Conservation (phyloP, 2,888 invertebrate species). For the Proisotoma minuta region DNA sequence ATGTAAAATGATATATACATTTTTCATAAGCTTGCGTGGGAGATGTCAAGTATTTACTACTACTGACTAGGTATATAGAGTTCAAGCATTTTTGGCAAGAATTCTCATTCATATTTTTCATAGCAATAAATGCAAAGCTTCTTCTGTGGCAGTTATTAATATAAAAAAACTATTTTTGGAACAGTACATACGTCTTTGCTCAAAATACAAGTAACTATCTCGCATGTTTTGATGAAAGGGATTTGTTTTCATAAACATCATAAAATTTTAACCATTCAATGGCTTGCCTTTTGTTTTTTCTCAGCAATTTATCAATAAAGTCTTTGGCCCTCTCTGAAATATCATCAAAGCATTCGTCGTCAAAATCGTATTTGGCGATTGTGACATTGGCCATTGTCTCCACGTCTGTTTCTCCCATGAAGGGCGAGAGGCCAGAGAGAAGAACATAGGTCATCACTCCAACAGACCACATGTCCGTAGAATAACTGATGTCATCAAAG, state of each 20-base stretch:
- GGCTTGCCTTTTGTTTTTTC: constrained; percentile 84
- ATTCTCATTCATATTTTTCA: too few species aligned
- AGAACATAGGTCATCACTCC: constrained; percentile 46
- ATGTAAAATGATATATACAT: too few species aligned
- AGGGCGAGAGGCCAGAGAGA: constrained; percentile 91
- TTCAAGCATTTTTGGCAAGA: not conserved
- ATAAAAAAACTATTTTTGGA: too few species aligned
- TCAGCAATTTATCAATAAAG: constrained; percentile 84
- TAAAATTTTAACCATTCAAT: too few species aligned
- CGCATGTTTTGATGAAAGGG: too few species aligned
- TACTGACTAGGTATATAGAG: not conserved
- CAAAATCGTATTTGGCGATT: constrained; percentile 93
- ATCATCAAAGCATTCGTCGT: constrained; percentile 91
- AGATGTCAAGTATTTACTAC: constrained; percentile 10
- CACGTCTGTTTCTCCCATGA: constrained; percentile 95
- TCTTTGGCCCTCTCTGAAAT: constrained; percentile 93
- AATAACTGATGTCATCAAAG: constrained; percentile 92
- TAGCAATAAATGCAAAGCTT: too few species aligned
- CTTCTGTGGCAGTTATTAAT: too few species aligned
- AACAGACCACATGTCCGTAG: constrained; percentile 89
- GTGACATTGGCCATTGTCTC: constrained; percentile 99
- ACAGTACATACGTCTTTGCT: too few species aligned
- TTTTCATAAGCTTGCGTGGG: too few species aligned
- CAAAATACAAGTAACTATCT: too few species aligned
- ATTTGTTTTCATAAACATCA: not conserved